Evolutionary conservation across 2,113 vertebrate genomes (phyloP).

Genomic region (Nannobrachium achirus): DNA sequence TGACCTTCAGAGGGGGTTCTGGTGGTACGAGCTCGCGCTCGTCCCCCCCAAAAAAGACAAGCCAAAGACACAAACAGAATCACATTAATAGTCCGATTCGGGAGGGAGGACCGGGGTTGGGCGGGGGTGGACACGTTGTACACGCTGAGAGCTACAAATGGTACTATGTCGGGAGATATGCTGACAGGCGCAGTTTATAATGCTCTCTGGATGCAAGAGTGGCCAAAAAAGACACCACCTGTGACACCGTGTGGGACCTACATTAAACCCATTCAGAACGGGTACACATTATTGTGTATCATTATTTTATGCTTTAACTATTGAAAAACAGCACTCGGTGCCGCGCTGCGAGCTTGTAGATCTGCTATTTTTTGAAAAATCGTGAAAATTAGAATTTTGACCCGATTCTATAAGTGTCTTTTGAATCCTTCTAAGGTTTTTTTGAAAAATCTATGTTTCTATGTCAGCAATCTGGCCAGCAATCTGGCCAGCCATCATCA

Average conservation of each 20-base stretch:
- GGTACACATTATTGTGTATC: neutral
- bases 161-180: slow-evolving; percentile 48
- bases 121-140: slow-evolving; percentile 41
- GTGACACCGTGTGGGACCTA: slow-evolving; percentile 1
- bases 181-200: slow-evolving; percentile 52
- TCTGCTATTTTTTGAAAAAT: too few relatives aligned
- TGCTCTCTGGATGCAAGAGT: slow-evolving; percentile 43
- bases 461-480: too few relatives aligned
- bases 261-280: too few relatives aligned
- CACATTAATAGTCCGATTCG: slow-evolving; percentile 36
- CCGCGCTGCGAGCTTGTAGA: too few relatives aligned
- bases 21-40: neutral
- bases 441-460: too few relatives aligned
- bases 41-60: neutral
- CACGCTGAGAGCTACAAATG: slow-evolving; percentile 66
- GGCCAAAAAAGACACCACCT: slow-evolving; percentile 25
- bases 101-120: slow-evolving; percentile 14
- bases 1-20: slow-evolving; percentile 48
- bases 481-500: too few relatives aligned
- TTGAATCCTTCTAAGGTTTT: too few relatives aligned
- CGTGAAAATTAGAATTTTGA: too few relatives aligned
- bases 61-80: slow-evolving; percentile 20
- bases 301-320: too few relatives aligned
- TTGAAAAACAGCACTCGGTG: too few relatives aligned
- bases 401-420: too few relatives aligned